Base-by-base conservation (phyloP, 1,140 invertebrate species). In the Drosophila nikananu region DNA sequence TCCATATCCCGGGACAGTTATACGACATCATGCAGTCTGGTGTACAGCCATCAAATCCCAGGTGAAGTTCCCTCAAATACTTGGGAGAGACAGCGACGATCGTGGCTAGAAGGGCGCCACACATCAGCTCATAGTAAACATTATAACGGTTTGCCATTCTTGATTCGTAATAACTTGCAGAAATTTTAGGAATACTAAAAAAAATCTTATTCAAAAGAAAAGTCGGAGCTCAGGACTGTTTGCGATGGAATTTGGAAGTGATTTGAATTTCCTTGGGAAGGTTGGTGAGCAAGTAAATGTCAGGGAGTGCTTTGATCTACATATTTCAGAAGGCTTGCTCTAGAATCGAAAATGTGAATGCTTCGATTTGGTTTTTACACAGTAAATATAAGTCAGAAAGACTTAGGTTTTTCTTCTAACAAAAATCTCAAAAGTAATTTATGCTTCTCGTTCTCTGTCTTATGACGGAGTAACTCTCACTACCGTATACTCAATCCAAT, bases 401-500 rank as follows among this genome's bases (percentile, higher is more conserved):
- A 7, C 1, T 30, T 30, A 12, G 9, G 4, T 19, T 15, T 25
- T 25, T 25, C 46, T n/a, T n/a, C n/a, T n/a, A n/a, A n/a, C n/a
- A n/a, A n/a, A n/a, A n/a, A n/a, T n/a, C n/a, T n/a, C n/a, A n/a
- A n/a, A n/a, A n/a, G n/a, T n/a, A n/a, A n/a, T n/a, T n/a, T n/a
- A n/a, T n/a, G n/a, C n/a, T n/a, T n/a, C n/a, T n/a, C n/a, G n/a
- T n/a, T n/a, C n/a, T n/a, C n/a, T n/a, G n/a, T n/a, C n/a, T n/a
- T n/a, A n/a, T n/a, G n/a, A n/a, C n/a, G n/a, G n/a, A n/a, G n/a
- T n/a, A 32, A 10, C 32, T 32, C 32, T 32, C 32, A 8, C 32
- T 32, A 32, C 21, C n/a, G 8, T 35, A 21, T 21, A 8, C 12
- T 62, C 35, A 4, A 21, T 23, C 65, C 39, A 71, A 72, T 72